Evolutionary conservation across 2,888 invertebrate genomes (phyloP).

Genomic region (Drosophila percnosoma): DNA sequence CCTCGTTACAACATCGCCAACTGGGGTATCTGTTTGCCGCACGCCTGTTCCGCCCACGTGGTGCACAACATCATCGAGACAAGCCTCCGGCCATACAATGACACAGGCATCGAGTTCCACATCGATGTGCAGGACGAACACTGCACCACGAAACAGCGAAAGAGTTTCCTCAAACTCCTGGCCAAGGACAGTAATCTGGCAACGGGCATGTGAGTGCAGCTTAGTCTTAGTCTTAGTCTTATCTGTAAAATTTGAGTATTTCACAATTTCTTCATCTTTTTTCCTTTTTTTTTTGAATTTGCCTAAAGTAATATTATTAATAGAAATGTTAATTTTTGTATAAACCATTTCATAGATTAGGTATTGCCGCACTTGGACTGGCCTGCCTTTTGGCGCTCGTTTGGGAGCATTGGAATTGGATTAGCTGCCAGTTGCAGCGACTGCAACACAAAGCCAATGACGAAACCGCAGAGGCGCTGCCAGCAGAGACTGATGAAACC

Average conservation of each 20-base stretch:
- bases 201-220: slow-evolving; percentile 85
- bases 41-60: slow-evolving; percentile 88
- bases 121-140: slow-evolving; percentile 87
- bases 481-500: slow-evolving; percentile 5
- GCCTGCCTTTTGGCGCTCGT: slow-evolving; percentile 41
- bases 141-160: slow-evolving; percentile 86
- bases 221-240: no score
- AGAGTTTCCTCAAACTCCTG: slow-evolving; percentile 69
- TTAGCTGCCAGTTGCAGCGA: slow-evolving; percentile 29
- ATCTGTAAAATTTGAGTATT: no score
- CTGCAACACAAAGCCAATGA: neutral
- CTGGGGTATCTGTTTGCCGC: slow-evolving; percentile 90
- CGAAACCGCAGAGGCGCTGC: neutral
- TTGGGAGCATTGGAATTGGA: slow-evolving; percentile 56
- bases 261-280: neutral
- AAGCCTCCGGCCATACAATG: slow-evolving; percentile 87
- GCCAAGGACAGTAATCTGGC: slow-evolving; percentile 84
- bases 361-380: slow-evolving; percentile 24
- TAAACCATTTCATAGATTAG: slow-evolving; percentile 29
- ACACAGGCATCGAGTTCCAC: slow-evolving; percentile 86
- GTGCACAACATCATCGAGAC: slow-evolving; percentile 86
- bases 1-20: slow-evolving; percentile 89
- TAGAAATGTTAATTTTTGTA: neutral
- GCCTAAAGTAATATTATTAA: neutral
- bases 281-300: no score